Evolutionary conservation across 2,888 invertebrate species (phyloP), one percentile per base, ranked within the genome.

Genomic region (Cistogaster globosa): DNA sequence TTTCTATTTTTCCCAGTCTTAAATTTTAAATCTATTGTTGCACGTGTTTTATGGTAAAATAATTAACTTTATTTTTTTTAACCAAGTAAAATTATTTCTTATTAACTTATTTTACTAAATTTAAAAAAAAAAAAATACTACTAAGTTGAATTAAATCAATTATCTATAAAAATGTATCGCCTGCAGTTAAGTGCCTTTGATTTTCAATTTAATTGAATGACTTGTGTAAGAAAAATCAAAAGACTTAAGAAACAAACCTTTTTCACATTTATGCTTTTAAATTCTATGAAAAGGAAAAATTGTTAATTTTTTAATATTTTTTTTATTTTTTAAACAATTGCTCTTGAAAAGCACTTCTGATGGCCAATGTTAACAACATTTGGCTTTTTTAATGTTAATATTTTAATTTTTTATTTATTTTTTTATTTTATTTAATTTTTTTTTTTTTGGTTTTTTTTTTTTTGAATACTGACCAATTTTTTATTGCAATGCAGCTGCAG

Each of bases 301-400:
- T 11, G 1, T 42, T 11, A 3, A 42, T 14, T 3, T 14, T 14
- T 42, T 42, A 3, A 12, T 48, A 53, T 18, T 20, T 18, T 9
- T 53, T 53, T 53, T 18, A 9, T 53, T 18, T 53, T 53, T 53
- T 20, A 11, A n/a, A 45, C 51, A 71, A 55, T 65, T 84, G 79
- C 36, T 84, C 84, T 71, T 84, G 84, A 84, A 84, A 84, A 76
- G 79, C 12, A 79, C 67, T 65, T 65, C 79, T 84, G 84, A 79
- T 75, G 84, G 84, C 79, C 84, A 80, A 84, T 84, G 79, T 79
- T 84, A 80, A 53, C 79, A 58, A 18, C 75, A 80, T 69, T 76
- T 79, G 55, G 63, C 4, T 42, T 48, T 12, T 42, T n/a, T n/a
- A n/a, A n/a, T n/a, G 1, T 26, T 12, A n/a, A 58, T 26, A 42